Percentiles rank a stretch among this genome's conserved stretches.
Evolutionary conservation across 2,113 vertebrate genomes (phyloP).

Genomic region (Gopherus evgoodei): DNA sequence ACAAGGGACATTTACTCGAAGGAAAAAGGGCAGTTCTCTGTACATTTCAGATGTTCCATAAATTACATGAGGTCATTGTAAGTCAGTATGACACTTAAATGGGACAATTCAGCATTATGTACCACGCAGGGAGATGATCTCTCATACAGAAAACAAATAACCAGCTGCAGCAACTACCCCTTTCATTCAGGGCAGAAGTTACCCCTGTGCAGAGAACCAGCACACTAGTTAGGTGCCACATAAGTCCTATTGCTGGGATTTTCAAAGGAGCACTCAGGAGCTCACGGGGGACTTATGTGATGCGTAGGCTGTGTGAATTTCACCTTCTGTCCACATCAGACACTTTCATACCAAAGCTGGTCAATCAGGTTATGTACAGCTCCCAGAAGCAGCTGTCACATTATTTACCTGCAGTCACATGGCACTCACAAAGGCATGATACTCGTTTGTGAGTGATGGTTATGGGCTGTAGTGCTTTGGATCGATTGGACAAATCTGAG

Average conservation of each 20-base stretch:
- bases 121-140: conserved; percentile 39
- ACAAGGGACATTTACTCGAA: background rate
- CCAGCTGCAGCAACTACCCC: background rate
- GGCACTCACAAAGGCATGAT: background rate
- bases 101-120: background rate
- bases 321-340: accelerated
- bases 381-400: background rate
- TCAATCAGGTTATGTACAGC: background rate
- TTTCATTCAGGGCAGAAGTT: conserved; percentile 36
- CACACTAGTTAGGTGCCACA: background rate
- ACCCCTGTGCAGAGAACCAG: background rate
- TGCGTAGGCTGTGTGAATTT: accelerated
- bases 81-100: conserved; percentile 18
- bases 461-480: background rate
- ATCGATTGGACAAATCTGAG: background rate
- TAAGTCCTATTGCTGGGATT: background rate
- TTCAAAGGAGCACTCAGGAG: background rate
- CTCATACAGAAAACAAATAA: conserved; percentile 52
- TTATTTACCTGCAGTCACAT: background rate
- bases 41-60: conserved; percentile 20
- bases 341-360: background rate
- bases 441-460: accelerated
- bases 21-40: background rate
- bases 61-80: conserved; percentile 10
- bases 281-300: background rate